A percentile compares a stretch with the other conserved stretches of the same genome.
Evolutionary conservation across 2,797 vertebrate genomes (phyloP).

Genomic region (Acrossocheilus wenchowensis): DNA sequence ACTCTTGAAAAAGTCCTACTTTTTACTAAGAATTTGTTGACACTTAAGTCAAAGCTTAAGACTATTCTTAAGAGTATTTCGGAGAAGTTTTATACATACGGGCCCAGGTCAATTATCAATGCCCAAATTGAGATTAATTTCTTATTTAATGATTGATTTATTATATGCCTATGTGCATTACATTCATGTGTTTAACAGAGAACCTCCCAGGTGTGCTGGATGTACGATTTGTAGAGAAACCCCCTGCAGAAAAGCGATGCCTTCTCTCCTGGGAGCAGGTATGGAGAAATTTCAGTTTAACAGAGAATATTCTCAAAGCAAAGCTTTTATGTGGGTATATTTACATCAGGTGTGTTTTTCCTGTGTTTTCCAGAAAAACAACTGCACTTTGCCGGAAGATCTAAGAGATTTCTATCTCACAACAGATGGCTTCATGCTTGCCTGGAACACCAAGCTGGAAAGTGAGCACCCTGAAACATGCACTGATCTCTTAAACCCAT

Average conservation of each 20-base stretch:
- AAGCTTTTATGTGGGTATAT: not conserved
- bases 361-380: constrained; percentile 85
- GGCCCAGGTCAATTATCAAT: not conserved
- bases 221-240: constrained; percentile 87
- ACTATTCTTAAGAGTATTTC: no score
- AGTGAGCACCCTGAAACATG: constrained; percentile 73
- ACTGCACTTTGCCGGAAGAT: constrained; percentile 90
- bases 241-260: constrained; percentile 89
- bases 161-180: not conserved
- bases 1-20: no score
- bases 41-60: no score
- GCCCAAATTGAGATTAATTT: not conserved
- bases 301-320: not conserved
- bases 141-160: not conserved
- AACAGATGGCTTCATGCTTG: constrained; percentile 91
- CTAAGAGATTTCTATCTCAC: constrained; percentile 95
- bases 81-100: no score
- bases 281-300: constrained; percentile 38
- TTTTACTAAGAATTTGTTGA: no score
- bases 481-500: not conserved
- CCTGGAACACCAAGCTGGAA: constrained; percentile 91
- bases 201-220: constrained; percentile 90
- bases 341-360: not conserved
- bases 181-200: constrained; percentile 73
- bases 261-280: constrained; percentile 97